Evolutionary conservation across 1,140 invertebrate species (phyloP), one percentile per base, ranked within the genome.

Genomic region (Zaprionus davidi): DNA sequence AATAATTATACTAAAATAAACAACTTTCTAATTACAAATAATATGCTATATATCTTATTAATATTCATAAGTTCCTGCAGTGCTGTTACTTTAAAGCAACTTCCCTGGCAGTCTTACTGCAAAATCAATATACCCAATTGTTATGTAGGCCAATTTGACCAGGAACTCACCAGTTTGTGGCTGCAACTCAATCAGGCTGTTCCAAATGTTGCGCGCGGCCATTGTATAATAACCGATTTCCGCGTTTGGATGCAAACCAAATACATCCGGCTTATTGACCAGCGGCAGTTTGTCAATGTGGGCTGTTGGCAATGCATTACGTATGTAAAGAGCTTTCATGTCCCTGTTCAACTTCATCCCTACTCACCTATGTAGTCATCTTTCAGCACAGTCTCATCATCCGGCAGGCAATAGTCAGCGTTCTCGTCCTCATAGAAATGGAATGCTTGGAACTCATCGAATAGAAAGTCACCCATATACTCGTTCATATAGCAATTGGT

Each of bases 391-490:
- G 94, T 94, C 5, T 95, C 95, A 67, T 95, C 94, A 0, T 94
- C 93, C 15, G 97, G 97, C 76, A 98, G 95, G 20, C 94, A 93
- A 92, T 98, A 98, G 87, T 97, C 96, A 1, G 97, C 96, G 13
- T 93, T 90, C 1, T 95, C 93, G 84, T 98, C 96, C 22, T 94
- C 92, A 91, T 97, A 98, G 93, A 98, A 98, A 92, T 97, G 96
- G 93, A 98, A 98, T 0, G 96, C 96, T 92, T 98, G 97, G 92
- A 97, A 98, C 17, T 95, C 95, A 90, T 98, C 97, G 86, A 98
- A 98, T 22, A 98, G 93, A 91, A 98, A 98, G 83, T 98, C 97
- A 0, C 97, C 97, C 94, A 98, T 96, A 91, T 98, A 99, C 92
- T 98, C 97, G 90, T 98, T 95, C 96, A 98, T 97, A 91, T 98